These are phyloP conservation scores for Chrysochloris asiatica DNA, from an alignment of 2,113 vertebrate species.

Conservation along the genomic window DNA sequence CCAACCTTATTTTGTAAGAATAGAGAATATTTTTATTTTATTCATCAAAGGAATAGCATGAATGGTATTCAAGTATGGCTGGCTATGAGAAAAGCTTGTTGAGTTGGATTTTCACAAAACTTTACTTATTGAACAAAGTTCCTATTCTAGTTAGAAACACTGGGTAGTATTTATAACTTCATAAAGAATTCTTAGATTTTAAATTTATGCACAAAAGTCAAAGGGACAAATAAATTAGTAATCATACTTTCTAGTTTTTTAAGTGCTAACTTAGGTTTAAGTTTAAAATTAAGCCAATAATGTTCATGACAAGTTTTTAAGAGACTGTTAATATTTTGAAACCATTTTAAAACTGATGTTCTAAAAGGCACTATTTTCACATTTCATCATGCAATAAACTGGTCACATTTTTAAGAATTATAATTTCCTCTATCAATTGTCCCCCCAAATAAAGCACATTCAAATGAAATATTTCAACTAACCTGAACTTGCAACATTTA, in stretches of 20 bases:
- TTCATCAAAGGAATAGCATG: constrained; percentile 28
- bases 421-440: constrained; percentile 76
- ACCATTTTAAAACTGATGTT: constrained; percentile 67
- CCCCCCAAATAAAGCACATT: constrained; percentile 76
- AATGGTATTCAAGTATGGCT: constrained; percentile 40
- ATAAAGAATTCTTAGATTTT: constrained; percentile 50
- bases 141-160: constrained; percentile 41
- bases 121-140: constrained; percentile 21
- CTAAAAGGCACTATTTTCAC: constrained; percentile 85
- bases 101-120: constrained; percentile 47
- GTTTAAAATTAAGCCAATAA: constrained; percentile 59
- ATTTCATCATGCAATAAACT: constrained; percentile 86
- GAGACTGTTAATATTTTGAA: constrained; percentile 57
- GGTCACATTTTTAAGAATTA: constrained; percentile 81
- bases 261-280: constrained; percentile 58
- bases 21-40: constrained; percentile 72
- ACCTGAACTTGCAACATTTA: constrained; percentile 82
- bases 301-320: constrained; percentile 43
- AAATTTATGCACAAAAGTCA: constrained; percentile 56
- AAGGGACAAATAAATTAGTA: constrained; percentile 52
- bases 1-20: constrained; percentile 57
- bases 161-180: constrained; percentile 30
- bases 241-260: constrained; percentile 43
- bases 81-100: constrained; percentile 30
- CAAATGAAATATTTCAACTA: constrained; percentile 75